These are phyloP conservation scores for Tetraodon nigroviridis DNA, from an alignment of 2,113 vertebrate genomes.

Conservation along the genomic window DNA sequence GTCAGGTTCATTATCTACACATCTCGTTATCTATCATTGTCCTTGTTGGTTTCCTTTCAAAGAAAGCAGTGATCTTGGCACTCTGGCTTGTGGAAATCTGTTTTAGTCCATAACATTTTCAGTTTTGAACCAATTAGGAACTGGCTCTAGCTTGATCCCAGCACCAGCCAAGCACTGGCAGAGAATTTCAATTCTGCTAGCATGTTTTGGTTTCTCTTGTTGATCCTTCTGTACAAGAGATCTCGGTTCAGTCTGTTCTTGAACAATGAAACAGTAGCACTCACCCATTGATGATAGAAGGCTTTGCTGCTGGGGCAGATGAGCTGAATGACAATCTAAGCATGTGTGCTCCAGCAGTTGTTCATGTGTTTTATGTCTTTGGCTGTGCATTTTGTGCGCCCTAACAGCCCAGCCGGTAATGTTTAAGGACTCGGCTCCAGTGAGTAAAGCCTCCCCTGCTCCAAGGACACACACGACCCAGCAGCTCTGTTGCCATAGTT, in stretches of 20 bases:
- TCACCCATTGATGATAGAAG: conserved; percentile 27
- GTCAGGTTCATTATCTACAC: no score
- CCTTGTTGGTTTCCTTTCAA: no score
- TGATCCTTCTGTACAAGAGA: conserved; percentile 15
- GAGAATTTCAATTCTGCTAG: no score
- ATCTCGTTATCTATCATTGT: no score
- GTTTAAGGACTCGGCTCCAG: conserved; percentile 55
- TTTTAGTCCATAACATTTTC: no score
- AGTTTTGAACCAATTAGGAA: no score
- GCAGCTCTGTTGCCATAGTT: conserved; percentile 47
- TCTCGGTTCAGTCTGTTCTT: conserved; percentile 47
- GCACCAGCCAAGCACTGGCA: no score
- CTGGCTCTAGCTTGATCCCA: no score
- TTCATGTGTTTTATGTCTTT: conserved; percentile 10
- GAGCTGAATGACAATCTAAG: background rate
- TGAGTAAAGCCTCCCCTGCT: conserved; percentile 40
- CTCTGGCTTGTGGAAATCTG: no score
- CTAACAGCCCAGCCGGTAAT: conserved; percentile 64
- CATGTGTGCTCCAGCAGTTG: conserved; percentile 9
- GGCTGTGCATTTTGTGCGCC: conserved; percentile 24
- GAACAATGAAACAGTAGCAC: background rate
- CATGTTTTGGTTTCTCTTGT: no score
- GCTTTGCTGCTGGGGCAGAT: conserved; percentile 11
- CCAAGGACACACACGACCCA: conserved; percentile 43
- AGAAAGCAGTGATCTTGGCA: no score